phyloP scores from a whole-genome alignment of 1,140 invertebrate genomes.

The Caenorhabditis latens region DNA sequence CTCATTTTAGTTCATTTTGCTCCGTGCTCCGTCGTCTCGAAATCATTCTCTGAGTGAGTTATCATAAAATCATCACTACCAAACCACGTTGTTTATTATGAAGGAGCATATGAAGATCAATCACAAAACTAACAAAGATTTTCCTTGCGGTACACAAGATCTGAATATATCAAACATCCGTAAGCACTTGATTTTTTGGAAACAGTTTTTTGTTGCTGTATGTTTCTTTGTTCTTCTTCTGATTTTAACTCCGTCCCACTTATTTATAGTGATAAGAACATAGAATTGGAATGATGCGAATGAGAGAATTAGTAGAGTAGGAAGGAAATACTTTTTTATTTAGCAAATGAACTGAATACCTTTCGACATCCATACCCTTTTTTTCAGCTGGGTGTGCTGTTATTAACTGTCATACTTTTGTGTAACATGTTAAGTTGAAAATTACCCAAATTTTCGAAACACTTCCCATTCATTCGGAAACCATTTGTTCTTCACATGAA shows the following conservation, averaged over 20 bases:
- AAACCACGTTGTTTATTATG: background rate
- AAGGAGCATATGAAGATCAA: conserved; percentile 3
- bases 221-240: conserved; percentile 21
- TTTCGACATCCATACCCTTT: background rate
- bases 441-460: too few relatives aligned
- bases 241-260: background rate
- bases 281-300: background rate
- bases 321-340: background rate
- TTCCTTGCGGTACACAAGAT: background rate
- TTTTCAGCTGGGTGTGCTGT: background rate
- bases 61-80: too few relatives aligned
- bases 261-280: background rate
- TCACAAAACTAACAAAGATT: background rate
- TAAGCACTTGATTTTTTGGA: conserved; percentile 14
- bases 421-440: background rate
- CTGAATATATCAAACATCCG: background rate
- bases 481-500: too few relatives aligned
- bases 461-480: too few relatives aligned
- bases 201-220: background rate
- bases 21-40: background rate
- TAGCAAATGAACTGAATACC: background rate
- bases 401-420: background rate
- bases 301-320: conserved; percentile 16
- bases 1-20: background rate
- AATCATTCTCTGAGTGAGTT: too few relatives aligned